phyloP scores from a whole-genome alignment of 2,888 invertebrate species.

The Artemia sinica region DNA sequence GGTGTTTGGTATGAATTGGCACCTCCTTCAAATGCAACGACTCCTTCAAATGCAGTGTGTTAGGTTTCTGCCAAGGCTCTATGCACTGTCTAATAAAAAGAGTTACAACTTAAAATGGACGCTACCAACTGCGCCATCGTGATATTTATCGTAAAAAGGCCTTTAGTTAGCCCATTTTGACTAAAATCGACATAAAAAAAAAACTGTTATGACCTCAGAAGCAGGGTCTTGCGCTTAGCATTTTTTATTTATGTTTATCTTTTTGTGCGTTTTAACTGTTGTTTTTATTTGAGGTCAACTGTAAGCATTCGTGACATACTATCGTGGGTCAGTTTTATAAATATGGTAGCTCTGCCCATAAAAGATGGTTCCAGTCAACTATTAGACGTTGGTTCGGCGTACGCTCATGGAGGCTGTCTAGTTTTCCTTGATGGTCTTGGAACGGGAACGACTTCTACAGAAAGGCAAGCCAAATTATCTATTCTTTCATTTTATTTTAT shows the following conservation, averaged over 20 bases:
- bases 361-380: conserved; percentile 36
- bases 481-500: not conserved
- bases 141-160: too few species aligned
- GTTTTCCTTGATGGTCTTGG: conserved; percentile 83
- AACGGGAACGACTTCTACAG: conserved; percentile 54
- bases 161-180: too few species aligned
- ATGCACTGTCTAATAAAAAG: too few species aligned
- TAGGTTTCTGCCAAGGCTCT: too few species aligned
- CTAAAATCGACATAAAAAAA: too few species aligned
- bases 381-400: conserved; percentile 37
- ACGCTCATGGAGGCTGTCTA: conserved; percentile 73
- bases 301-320: conserved; percentile 79
- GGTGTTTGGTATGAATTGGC: too few species aligned
- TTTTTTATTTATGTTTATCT: conserved; percentile 29
- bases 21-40: too few species aligned
- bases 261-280: conserved; percentile 30
- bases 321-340: conserved; percentile 81
- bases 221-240: too few species aligned
- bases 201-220: too few species aligned
- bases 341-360: conserved; percentile 36
- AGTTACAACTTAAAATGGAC: too few species aligned
- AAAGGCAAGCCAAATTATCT: conserved; percentile 34
- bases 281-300: conserved; percentile 40
- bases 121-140: too few species aligned
- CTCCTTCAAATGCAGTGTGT: too few species aligned